Conservation (phyloP, 2,888 invertebrate species). For the Tetragonula carbonaria region DNA sequence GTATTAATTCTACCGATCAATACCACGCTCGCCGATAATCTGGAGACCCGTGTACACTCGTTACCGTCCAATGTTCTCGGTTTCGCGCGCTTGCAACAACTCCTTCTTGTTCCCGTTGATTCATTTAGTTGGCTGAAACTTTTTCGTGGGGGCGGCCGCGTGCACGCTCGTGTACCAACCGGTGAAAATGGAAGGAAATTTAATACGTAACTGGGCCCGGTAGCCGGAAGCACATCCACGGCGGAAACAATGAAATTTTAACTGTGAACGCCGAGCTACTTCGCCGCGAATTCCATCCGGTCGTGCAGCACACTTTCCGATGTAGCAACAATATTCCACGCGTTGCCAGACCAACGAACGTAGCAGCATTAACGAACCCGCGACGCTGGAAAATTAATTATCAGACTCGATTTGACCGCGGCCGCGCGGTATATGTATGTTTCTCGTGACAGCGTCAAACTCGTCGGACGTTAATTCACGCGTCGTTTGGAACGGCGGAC, state of each 20-base stretch:
- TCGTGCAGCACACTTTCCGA: slow-evolving; percentile 9
- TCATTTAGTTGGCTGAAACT: background rate
- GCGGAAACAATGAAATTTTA: slow-evolving; percentile 60
- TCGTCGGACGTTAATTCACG: slow-evolving; percentile 21
- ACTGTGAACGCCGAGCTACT: slow-evolving; percentile 34
- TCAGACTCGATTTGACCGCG: slow-evolving; percentile 8
- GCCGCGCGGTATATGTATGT: background rate
- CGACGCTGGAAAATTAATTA: slow-evolving; percentile 46
- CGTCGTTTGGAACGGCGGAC: slow-evolving; percentile 1
- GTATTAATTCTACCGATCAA: slow-evolving; percentile 26
- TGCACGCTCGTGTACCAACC: background rate
- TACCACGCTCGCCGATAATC: slow-evolving; percentile 1
- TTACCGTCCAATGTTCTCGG: background rate
- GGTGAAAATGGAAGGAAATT: slow-evolving; percentile 62
- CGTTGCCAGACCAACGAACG: background rate
- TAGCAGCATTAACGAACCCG: slow-evolving; percentile 23
- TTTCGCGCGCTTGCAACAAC: background rate
- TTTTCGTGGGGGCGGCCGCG: background rate
- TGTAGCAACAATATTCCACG: slow-evolving; percentile 29
- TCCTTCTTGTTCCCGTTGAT: slow-evolving; percentile 8
- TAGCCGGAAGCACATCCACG: slow-evolving; percentile 30
- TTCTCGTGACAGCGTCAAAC: slow-evolving; percentile 36
- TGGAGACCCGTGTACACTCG: background rate
- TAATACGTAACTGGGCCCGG: slow-evolving; percentile 51
- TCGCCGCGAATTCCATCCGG: slow-evolving; percentile 40